Conservation (phyloP, 2,113 vertebrate genomes). For the Corythornis madagascariensis region DNA sequence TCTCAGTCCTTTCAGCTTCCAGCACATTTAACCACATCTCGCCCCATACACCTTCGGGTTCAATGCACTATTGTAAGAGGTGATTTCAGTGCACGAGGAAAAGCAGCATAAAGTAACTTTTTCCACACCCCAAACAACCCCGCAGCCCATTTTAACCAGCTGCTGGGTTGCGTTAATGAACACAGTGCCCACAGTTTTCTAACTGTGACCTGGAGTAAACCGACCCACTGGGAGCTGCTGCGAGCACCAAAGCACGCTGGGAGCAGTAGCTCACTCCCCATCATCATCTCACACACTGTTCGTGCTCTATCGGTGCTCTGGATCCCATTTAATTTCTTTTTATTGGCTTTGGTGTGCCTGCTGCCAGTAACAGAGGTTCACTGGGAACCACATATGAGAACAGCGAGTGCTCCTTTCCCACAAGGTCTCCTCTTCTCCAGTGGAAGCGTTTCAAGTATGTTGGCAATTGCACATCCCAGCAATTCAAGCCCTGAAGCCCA, state of each 20-base stretch:
- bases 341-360: not conserved
- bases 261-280: not conserved
- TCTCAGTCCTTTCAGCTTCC: not conserved
- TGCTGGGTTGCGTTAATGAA: not conserved
- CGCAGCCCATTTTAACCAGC: rapidly evolving
- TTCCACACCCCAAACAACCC: not conserved
- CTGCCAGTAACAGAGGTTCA: conserved; percentile 21
- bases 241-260: not conserved
- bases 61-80: rapidly evolving
- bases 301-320: not conserved
- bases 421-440: conserved; percentile 40
- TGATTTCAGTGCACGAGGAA: not conserved
- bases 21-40: not conserved
- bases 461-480: not conserved
- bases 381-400: not conserved
- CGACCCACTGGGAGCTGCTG: not conserved
- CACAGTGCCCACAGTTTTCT: not conserved
- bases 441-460: conserved; percentile 52
- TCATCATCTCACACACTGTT: not conserved
- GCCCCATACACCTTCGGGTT: not conserved
- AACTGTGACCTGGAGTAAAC: not conserved
- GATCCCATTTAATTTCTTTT: not conserved
- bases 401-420: conserved; percentile 52
- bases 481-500: not conserved
- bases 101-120: not conserved